Evolutionary conservation across 2,888 invertebrate species (phyloP).

Genomic region (Melinopterus prodromus): DNA sequence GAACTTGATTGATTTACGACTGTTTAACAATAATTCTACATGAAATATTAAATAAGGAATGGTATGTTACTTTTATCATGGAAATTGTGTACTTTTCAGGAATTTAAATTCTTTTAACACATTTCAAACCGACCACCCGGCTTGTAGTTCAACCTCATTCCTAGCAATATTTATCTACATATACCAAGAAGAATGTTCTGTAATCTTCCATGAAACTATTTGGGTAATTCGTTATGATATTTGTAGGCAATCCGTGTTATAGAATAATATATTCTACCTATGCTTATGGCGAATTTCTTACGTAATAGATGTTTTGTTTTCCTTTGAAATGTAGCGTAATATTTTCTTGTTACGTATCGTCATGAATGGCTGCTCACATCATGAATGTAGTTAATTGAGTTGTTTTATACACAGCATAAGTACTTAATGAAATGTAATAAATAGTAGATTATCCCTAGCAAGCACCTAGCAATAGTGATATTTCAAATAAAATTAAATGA

Average conservation of each 20-base stretch:
- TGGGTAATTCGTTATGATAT: background rate
- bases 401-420: background rate
- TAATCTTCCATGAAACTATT: background rate
- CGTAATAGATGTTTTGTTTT: background rate
- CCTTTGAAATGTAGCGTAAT: background rate
- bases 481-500: too few species aligned
- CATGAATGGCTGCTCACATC: background rate
- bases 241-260: background rate
- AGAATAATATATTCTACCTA: background rate
- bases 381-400: background rate
- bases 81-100: background rate
- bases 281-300: background rate
- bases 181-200: background rate
- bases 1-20: too few species aligned
- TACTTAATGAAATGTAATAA: background rate
- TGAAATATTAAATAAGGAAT: too few species aligned
- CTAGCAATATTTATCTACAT: background rate
- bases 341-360: background rate
- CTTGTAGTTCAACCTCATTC: background rate
- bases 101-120: background rate
- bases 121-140: background rate
- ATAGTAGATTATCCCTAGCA: background rate
- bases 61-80: background rate
- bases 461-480: too few species aligned
- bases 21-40: too few species aligned